Evolutionary conservation across 2,113 vertebrate species (phyloP).

Genomic region (Melanotaenia duboulayi): DNA sequence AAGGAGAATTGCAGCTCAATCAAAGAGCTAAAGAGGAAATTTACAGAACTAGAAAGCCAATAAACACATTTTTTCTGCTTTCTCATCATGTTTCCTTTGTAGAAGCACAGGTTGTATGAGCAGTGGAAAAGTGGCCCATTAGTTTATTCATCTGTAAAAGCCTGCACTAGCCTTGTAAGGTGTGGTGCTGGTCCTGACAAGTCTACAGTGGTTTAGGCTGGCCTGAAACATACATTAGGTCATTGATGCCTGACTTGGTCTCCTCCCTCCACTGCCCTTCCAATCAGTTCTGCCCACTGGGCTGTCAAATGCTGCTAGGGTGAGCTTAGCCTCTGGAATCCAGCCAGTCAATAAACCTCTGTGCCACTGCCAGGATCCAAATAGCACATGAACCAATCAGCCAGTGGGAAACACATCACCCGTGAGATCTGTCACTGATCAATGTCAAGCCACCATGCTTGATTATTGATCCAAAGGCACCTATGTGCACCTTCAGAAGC

Average conservation of each 20-base stretch:
- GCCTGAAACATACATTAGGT: conserved; percentile 59
- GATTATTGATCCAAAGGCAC: conserved; percentile 40
- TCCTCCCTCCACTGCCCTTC: conserved; percentile 63
- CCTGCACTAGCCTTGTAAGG: conserved; percentile 18
- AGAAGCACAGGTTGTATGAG: conserved; percentile 31
- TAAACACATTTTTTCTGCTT: neutral
- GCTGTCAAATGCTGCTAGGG: conserved; percentile 65
- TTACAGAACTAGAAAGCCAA: conserved; percentile 31
- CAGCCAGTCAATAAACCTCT: conserved; percentile 70
- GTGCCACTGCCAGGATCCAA: conserved; percentile 63
- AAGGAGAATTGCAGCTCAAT: conserved; percentile 48
- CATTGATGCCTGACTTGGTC: conserved; percentile 62
- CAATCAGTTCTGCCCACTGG: conserved; percentile 73
- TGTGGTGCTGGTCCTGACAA: conserved; percentile 35
- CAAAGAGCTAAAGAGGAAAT: conserved; percentile 37
- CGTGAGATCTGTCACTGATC: conserved; percentile 62
- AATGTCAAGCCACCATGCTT: conserved; percentile 37
- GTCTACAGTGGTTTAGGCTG: conserved; percentile 49
- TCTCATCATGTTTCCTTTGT: conserved; percentile 3
- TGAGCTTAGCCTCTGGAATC: conserved; percentile 66
- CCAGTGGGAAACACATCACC: conserved; percentile 48
- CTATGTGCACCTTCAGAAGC: conserved; percentile 2
- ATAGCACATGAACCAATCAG: conserved; percentile 64
- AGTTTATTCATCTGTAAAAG: conserved; percentile 37
- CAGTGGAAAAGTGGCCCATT: conserved; percentile 4